Conservation (phyloP, 92 coral and sea anemone species). For the Porites cylindrica region DNA sequence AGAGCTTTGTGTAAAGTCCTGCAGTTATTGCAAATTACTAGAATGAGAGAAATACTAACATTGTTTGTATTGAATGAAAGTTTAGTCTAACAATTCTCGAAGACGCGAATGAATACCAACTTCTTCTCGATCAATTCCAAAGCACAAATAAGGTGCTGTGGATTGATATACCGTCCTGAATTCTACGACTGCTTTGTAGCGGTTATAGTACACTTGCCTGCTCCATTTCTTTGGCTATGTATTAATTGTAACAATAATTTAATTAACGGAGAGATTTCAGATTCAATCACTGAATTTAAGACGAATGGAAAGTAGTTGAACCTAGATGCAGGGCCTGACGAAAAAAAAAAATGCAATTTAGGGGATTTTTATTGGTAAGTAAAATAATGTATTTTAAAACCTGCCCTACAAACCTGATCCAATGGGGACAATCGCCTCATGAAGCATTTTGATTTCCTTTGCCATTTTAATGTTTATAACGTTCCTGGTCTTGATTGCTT, state of each 20-base stretch:
- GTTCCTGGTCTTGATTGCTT: slow-evolving; percentile 57
- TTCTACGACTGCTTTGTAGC: slow-evolving; percentile 3
- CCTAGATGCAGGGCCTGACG: no score
- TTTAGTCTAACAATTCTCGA: slow-evolving; percentile 6
- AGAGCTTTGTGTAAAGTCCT: slow-evolving; percentile 30
- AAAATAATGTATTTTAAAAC: neutral
- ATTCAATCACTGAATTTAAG: slow-evolving; percentile 14
- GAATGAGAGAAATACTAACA: slow-evolving; percentile 9
- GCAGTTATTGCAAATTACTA: slow-evolving; percentile 50
- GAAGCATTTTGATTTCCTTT: slow-evolving; percentile 48
- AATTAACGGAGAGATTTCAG: slow-evolving; percentile 8
- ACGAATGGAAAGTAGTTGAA: neutral
- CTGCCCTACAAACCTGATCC: slow-evolving; percentile 61
- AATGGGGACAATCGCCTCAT: slow-evolving; percentile 60
- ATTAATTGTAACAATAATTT: slow-evolving; percentile 16
- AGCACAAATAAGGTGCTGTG: slow-evolving; percentile 15
- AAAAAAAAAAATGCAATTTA: neutral
- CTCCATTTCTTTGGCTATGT: slow-evolving; percentile 7
- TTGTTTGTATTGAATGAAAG: neutral
- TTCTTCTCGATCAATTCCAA: slow-evolving; percentile 16
- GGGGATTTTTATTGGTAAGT: neutral
- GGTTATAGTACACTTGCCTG: slow-evolving; percentile 6
- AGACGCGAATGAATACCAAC: slow-evolving; percentile 7
- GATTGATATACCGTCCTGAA: slow-evolving; percentile 3
- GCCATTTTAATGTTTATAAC: slow-evolving; percentile 58